These are phyloP conservation scores for Bergia puertoricense DNA, from an alignment of 92 coral and sea anemone genomes.

Conservation along the genomic window DNA sequence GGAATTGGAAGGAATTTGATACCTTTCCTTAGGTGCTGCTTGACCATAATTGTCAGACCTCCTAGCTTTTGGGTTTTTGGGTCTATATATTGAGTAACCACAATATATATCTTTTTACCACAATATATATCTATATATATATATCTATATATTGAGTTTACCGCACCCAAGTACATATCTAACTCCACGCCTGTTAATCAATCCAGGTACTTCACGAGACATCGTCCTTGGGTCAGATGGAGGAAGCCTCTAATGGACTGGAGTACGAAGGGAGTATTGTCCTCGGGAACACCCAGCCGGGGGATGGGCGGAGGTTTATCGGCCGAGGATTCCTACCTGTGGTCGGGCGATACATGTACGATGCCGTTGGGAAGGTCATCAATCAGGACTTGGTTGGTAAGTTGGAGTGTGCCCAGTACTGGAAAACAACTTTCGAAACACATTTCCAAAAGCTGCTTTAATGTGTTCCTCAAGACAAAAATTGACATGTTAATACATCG, in stretches of 20 bases:
- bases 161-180: not conserved
- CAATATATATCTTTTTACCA: too few relatives aligned
- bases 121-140: too few relatives aligned
- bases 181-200: not conserved
- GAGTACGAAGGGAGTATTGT: slow-evolving; percentile 41
- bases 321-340: slow-evolving; percentile 71
- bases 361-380: slow-evolving; percentile 44
- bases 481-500: too few relatives aligned
- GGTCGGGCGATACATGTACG: slow-evolving; percentile 60
- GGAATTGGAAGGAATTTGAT: too few relatives aligned
- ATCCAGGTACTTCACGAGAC: slow-evolving; percentile 37
- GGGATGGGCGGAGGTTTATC: slow-evolving; percentile 54
- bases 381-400: slow-evolving; percentile 46
- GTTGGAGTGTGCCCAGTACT: not conserved
- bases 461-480: too few relatives aligned
- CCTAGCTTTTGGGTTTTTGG: too few relatives aligned
- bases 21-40: too few relatives aligned
- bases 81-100: too few relatives aligned
- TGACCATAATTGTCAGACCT: too few relatives aligned
- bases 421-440: not conserved
- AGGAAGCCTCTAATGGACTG: slow-evolving; percentile 49
- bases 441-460: too few relatives aligned
- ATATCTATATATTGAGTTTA: too few relatives aligned
- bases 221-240: slow-evolving; percentile 49
- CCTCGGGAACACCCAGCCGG: slow-evolving; percentile 46